phyloP scores from a whole-genome alignment of 2,113 vertebrate species.

The Ciconia boyciana region DNA sequence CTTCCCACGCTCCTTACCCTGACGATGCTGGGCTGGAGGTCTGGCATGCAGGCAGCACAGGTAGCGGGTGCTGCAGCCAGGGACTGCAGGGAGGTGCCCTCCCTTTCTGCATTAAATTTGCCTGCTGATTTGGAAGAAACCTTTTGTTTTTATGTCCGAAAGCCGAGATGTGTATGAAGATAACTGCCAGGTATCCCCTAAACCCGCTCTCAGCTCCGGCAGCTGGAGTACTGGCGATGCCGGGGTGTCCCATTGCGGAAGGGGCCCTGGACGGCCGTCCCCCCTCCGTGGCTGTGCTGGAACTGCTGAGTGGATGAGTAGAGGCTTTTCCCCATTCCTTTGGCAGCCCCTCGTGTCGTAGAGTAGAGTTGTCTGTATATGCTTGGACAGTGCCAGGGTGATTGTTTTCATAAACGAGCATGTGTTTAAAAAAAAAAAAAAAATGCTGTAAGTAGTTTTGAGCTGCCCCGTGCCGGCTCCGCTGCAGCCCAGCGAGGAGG shows the following conservation, averaged over 20 bases:
- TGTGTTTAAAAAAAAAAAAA: constrained; percentile 37
- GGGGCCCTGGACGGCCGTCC: not conserved
- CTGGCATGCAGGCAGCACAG: not conserved
- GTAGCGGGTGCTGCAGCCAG: not conserved
- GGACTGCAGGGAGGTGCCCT: not conserved
- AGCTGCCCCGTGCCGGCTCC: not conserved
- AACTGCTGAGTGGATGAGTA: constrained; percentile 67
- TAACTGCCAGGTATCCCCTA: not conserved
- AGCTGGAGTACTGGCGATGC: not conserved
- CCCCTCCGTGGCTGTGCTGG: constrained; percentile 40
- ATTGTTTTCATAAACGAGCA: constrained; percentile 59
- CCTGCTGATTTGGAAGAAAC: constrained; percentile 22
- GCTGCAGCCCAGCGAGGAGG: not conserved
- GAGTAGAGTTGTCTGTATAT: constrained; percentile 71
- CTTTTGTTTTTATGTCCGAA: not conserved
- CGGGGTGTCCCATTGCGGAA: not conserved
- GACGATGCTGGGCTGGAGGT: not conserved
- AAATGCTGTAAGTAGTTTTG: constrained; percentile 58
- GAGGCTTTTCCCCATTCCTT: constrained; percentile 46
- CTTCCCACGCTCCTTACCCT: not conserved
- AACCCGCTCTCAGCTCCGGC: constrained; percentile 9
- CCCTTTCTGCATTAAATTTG: not conserved
- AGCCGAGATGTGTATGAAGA: constrained; percentile 35
- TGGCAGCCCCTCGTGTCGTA: constrained; percentile 59
- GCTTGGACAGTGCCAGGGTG: constrained; percentile 72